Evolutionary conservation across 2,113 vertebrate genomes (phyloP).

Genomic region (Illadopsis cleaveri): DNA sequence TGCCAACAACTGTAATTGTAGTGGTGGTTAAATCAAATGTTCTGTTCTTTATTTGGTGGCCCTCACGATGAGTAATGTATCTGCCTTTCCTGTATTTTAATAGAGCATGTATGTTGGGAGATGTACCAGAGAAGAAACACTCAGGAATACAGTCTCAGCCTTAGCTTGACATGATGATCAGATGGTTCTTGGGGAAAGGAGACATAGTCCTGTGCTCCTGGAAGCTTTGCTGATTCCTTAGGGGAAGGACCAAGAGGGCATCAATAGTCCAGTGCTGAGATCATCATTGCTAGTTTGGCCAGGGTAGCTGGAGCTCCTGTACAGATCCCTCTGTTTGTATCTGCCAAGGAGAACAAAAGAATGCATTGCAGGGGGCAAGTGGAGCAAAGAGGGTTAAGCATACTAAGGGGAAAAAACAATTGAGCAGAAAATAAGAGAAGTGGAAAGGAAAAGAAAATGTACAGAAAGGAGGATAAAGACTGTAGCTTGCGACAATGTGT

Average conservation of each 20-base stretch:
- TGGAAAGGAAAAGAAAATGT: not conserved
- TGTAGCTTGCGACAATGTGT: not conserved
- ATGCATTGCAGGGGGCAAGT: accelerated
- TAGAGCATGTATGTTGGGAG: not conserved
- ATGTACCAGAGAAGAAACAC: not conserved
- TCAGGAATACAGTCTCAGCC: not conserved
- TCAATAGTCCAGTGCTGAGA: not conserved
- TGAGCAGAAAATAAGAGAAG: not conserved
- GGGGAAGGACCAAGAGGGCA: not conserved
- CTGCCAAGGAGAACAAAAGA: not conserved
- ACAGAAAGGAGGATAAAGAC: not conserved
- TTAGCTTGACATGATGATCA: not conserved
- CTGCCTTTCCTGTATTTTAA: not conserved
- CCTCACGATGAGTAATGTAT: not conserved
- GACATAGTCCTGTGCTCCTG: not conserved
- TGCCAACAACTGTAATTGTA: not conserved
- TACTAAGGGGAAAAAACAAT: not conserved
- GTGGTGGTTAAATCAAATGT: not conserved
- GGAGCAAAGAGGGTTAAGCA: not conserved
- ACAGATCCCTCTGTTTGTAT: not conserved
- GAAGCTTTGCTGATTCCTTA: not conserved
- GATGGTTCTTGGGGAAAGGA: not conserved
- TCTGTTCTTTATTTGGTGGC: not conserved
- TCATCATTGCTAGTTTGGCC: not conserved
- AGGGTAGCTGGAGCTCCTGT: not conserved